These are phyloP conservation scores for Myiotriccus ornatus DNA, from an alignment of 2,797 vertebrate species.

Conservation along the genomic window DNA sequence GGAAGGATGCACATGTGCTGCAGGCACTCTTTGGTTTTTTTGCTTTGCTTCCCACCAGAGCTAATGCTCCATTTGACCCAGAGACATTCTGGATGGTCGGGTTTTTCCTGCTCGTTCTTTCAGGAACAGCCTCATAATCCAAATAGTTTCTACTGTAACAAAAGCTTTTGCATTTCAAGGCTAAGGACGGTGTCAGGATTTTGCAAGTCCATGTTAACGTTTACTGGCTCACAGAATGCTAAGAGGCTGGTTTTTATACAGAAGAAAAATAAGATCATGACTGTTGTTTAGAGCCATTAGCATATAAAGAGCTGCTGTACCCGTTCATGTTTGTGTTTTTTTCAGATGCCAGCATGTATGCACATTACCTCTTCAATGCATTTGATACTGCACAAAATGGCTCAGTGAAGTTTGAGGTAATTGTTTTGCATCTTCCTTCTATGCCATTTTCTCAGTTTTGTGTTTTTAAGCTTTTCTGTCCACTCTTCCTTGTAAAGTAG, in stretches of 20 bases:
- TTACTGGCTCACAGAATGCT: background rate
- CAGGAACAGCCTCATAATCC: background rate
- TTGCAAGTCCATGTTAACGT: background rate
- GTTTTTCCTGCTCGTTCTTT: background rate
- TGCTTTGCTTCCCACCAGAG: background rate
- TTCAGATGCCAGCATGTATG: constrained; percentile 95
- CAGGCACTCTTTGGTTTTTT: background rate
- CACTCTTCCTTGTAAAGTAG: background rate
- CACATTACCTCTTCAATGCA: constrained; percentile 96
- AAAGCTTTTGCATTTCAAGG: background rate
- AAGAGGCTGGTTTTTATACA: background rate
- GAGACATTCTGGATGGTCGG: background rate
- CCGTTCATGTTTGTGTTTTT: constrained; percentile 7
- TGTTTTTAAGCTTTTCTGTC: background rate
- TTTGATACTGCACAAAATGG: constrained; percentile 94
- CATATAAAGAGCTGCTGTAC: background rate
- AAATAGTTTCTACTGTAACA: background rate
- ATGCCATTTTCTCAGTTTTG: background rate
- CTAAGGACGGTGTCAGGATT: background rate
- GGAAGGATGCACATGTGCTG: background rate
- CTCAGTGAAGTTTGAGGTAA: constrained; percentile 97
- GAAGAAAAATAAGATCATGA: background rate
- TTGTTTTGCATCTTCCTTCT: background rate
- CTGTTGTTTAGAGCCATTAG: background rate
- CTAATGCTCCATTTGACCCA: background rate